phyloP scores from a whole-genome alignment of 2,797 vertebrate genomes.

The Xenopus petersii region DNA sequence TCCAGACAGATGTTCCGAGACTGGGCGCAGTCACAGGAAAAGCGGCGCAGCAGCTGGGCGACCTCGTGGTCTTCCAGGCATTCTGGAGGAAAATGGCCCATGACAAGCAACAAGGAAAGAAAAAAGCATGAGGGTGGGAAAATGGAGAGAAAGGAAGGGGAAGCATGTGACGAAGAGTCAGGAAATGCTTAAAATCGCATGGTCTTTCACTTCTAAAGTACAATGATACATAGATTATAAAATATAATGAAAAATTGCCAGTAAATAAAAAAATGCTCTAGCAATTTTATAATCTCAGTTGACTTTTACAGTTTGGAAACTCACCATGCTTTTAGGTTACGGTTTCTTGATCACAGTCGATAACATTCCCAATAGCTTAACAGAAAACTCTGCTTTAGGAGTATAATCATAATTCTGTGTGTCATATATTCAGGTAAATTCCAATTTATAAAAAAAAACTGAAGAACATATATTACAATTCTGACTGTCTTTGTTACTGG shows the following conservation, averaged over 20 bases:
- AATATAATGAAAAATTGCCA: not conserved
- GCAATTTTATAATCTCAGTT: too few species aligned
- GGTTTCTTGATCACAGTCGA: too few species aligned
- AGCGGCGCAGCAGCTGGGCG: conserved; percentile 88
- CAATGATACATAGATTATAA: not conserved
- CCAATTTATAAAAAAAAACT: too few species aligned
- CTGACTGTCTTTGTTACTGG: too few species aligned
- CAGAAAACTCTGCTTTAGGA: too few species aligned
- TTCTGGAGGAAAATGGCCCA: conserved; percentile 82
- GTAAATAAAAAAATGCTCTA: too few species aligned
- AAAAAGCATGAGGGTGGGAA: conserved; percentile 55
- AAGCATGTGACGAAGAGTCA: conserved; percentile 31
- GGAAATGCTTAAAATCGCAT: conserved; percentile 41
- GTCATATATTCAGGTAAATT: too few species aligned
- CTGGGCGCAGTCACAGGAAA: conserved; percentile 84
- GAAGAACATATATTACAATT: too few species aligned
- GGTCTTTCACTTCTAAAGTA: conserved; percentile 20
- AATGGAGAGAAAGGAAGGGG: conserved; percentile 20
- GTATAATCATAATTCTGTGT: too few species aligned
- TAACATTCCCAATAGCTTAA: too few species aligned
- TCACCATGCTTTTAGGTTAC: too few species aligned
- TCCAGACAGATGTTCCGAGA: conserved; percentile 84
- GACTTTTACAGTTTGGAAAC: too few species aligned
- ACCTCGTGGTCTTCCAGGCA: conserved; percentile 86
- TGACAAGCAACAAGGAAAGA: conserved; percentile 64